phyloP scores from a whole-genome alignment of 1,140 invertebrate genomes.

The Trachelipus rathkii region DNA sequence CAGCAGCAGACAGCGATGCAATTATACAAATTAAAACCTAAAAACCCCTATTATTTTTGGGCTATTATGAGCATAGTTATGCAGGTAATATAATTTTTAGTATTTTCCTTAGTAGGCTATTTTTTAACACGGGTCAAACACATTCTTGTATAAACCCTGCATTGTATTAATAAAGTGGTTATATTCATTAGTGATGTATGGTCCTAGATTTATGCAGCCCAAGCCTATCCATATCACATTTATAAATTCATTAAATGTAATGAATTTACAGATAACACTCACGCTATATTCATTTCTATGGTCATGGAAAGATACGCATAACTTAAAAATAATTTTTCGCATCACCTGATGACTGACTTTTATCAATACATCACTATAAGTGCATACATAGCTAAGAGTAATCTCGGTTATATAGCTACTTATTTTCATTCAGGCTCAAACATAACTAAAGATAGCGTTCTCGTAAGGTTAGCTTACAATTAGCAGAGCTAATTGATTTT shows the following conservation, averaged over 20 bases:
- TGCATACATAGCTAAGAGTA: background rate
- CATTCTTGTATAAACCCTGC: background rate
- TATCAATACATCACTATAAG: background rate
- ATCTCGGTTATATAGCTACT: background rate
- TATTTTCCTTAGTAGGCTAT: too few relatives aligned
- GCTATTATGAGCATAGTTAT: constrained; percentile 91
- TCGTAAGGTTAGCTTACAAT: constrained; percentile 64
- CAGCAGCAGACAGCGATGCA: constrained; percentile 84
- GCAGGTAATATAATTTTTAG: constrained; percentile 60
- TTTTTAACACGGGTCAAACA: too few relatives aligned
- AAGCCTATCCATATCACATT: background rate
- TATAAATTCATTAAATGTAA: background rate
- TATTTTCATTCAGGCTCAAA: constrained; percentile 51
- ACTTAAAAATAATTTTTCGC: background rate
- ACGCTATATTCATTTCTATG: background rate
- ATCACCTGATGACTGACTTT: background rate
- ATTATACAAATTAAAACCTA: constrained; percentile 79
- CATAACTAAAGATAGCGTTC: constrained; percentile 50
- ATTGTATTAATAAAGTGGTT: constrained; percentile 19
- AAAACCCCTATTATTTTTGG: constrained; percentile 98
- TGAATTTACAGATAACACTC: background rate
- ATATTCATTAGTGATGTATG: background rate
- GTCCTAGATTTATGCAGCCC: too few relatives aligned
- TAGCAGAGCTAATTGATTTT: constrained; percentile 76
- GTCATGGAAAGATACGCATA: background rate